A percentile compares a stretch with the other conserved stretches of the same genome.
These are phyloP conservation scores for Protodeltote pygarga DNA, from an alignment of 2,888 invertebrate species.

Conservation along the genomic window DNA sequence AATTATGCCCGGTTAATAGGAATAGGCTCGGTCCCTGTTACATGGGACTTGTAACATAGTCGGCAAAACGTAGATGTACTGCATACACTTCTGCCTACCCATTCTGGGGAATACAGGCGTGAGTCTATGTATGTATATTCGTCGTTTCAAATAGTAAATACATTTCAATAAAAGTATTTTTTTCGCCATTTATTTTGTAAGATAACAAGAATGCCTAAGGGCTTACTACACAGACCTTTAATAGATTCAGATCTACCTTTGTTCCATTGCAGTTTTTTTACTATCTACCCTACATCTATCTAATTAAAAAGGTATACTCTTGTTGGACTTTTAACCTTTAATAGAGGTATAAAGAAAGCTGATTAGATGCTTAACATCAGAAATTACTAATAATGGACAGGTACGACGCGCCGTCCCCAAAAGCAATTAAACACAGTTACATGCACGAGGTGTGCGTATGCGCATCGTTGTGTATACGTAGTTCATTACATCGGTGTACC, in stretches of 20 bases:
- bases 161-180: not conserved
- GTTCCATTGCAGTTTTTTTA: not conserved
- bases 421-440: slow-evolving; percentile 72
- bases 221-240: too few species aligned
- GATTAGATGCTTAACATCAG: slow-evolving; percentile 42
- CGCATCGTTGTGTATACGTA: slow-evolving; percentile 10
- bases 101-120: too few species aligned
- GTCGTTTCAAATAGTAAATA: not conserved
- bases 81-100: too few species aligned
- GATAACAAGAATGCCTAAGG: not conserved
- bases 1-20: too few species aligned
- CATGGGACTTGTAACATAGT: too few species aligned
- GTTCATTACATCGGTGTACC: not conserved
- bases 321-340: slow-evolving; percentile 27
- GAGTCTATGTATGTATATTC: not conserved
- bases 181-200: not conserved
- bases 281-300: slow-evolving; percentile 27
- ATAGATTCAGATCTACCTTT: slow-evolving; percentile 16
- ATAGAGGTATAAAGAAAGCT: slow-evolving; percentile 19
- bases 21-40: too few species aligned
- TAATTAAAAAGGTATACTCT: slow-evolving; percentile 21
- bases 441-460: slow-evolving; percentile 12
- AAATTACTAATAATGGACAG: slow-evolving; percentile 32
- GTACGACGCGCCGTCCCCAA: slow-evolving; percentile 54
- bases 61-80: too few species aligned